A percentile compares a stretch with the other conserved stretches of the same genome.
Conservation (phyloP, 2,797 vertebrate genomes). For the Chromobotia macracanthus region DNA sequence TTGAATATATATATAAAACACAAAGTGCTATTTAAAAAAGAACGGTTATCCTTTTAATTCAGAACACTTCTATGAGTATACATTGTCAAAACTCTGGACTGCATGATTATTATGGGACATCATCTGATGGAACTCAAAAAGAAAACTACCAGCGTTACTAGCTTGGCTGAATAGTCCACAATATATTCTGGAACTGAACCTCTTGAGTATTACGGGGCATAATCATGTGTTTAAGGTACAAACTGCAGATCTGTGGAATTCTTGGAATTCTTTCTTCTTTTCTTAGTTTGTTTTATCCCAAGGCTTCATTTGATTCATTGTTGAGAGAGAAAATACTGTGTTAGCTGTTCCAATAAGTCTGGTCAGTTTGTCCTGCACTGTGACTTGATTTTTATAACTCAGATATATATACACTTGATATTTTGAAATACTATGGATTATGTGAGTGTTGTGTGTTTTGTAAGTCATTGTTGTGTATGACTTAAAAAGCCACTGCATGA, state of each 20-base stretch:
- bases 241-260: neutral
- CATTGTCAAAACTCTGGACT: conserved; percentile 17
- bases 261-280: neutral
- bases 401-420: neutral
- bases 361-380: conserved; percentile 23
- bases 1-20: neutral
- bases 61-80: neutral
- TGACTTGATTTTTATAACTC: conserved; percentile 17
- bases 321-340: conserved; percentile 25
- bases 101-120: neutral
- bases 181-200: conserved; percentile 4
- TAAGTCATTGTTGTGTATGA: neutral
- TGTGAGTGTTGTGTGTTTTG: neutral
- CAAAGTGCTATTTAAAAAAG: conserved; percentile 1
- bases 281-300: too few relatives aligned
- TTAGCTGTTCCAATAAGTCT: conserved; percentile 3
- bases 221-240: neutral
- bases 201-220: conserved; percentile 16
- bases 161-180: neutral
- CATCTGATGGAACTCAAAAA: neutral
- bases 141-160: conserved; percentile 1
- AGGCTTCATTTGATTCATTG: conserved; percentile 24
- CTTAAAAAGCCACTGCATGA: conserved; percentile 20
- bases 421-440: neutral
- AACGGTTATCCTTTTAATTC: neutral